Evolutionary conservation across 2,797 vertebrate genomes (phyloP).

Genomic region (Danio kyathit): DNA sequence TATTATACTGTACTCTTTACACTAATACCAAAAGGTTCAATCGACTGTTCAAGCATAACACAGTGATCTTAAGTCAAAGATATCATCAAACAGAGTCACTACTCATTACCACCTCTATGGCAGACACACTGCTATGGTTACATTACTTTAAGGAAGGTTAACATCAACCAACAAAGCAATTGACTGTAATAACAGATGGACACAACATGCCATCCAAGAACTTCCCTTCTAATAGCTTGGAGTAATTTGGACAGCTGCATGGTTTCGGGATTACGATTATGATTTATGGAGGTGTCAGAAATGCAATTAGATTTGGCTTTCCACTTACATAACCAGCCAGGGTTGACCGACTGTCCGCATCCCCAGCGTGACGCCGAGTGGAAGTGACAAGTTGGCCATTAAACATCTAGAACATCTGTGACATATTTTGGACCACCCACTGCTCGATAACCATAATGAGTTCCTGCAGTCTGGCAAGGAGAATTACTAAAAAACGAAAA

Average conservation of each 20-base stretch:
- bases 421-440: constrained; percentile 36
- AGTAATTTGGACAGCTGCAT: constrained; percentile 29
- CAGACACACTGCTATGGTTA: background rate
- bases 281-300: constrained; percentile 43
- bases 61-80: too few relatives aligned
- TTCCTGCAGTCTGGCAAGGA: constrained; percentile 32
- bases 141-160: background rate
- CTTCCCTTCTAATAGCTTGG: constrained; percentile 33
- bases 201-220: constrained; percentile 6
- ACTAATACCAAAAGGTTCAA: background rate
- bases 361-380: constrained; percentile 1
- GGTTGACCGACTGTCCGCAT: constrained; percentile 34
- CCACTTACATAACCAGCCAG: background rate
- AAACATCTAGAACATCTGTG: constrained; percentile 39
- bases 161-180: background rate
- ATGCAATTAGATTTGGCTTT: constrained; percentile 39
- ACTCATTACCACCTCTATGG: background rate
- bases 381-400: constrained; percentile 23
- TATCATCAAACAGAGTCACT: background rate
- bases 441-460: constrained; percentile 32
- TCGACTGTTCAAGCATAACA: background rate
- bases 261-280: constrained; percentile 25
- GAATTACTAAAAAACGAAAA: constrained; percentile 24
- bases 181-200: background rate
- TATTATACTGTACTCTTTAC: too few relatives aligned